Evolutionary conservation across 1,140 invertebrate genomes (phyloP), one percentile per base, ranked within the genome.

Genomic region (Alviniconcha marisindica): DNA sequence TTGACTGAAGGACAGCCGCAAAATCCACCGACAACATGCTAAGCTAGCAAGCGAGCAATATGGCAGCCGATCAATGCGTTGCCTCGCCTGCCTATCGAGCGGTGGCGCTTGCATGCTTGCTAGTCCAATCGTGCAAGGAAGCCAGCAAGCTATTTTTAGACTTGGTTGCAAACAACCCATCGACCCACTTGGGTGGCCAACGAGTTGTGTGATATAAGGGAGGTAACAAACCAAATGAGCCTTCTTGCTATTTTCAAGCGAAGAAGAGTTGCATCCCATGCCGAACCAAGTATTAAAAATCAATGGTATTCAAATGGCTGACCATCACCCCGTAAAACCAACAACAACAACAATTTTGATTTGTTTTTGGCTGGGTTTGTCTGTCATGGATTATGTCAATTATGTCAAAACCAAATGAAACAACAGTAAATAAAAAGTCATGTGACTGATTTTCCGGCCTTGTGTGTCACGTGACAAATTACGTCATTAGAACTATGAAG

Each of bases 401-500:
- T n/a, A n/a, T n/a, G n/a, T n/a, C n/a, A n/a, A n/a, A n/a, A n/a
- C n/a, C n/a, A n/a, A n/a, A n/a, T n/a, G n/a, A n/a, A n/a, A n/a
- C n/a, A n/a, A n/a, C n/a, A n/a, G n/a, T n/a, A n/a, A n/a, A 63
- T 31, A 63, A n/a, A n/a, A 24, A 63, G 60, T 63, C 60, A 63
- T 63, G 60, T 63, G 60, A 63, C 60, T 31, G 28, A 63, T n/a
- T 63, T n/a, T 31, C 60, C 24, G n/a, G 5, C 7, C 10, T 63
- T 31, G 10, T 31, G 24, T 63, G 63, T 84, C 87, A 89, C 86
- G 84, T 87, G 86, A 89, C 69, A 10, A 81, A 5, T 85, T 82
- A 89, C 88, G 88, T 89, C 88, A 89, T 82, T 85, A 77, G 69
- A 71, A 40, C 69, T 71, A 86, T 86, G 85, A 80, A 83, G 84